These are phyloP conservation scores for Isotomurus palustris DNA, from an alignment of 2,888 invertebrate species.

Conservation along the genomic window DNA sequence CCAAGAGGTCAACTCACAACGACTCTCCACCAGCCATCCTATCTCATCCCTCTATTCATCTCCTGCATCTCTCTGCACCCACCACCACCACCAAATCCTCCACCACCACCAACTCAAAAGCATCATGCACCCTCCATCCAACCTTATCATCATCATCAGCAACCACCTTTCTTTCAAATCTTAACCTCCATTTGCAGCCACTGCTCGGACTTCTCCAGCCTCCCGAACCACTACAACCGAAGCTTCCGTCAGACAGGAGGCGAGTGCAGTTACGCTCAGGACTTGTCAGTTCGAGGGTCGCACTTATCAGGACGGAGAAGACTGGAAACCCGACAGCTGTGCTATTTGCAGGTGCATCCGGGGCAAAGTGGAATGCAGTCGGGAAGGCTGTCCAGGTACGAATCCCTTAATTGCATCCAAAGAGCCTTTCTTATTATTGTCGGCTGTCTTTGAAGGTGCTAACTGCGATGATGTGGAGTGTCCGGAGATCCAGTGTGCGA, in stretches of 20 bases:
- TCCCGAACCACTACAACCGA: not conserved
- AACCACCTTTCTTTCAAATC: no score
- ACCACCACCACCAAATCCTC: not conserved
- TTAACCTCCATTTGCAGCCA: no score
- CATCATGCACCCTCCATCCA: no score
- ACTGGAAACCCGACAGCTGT: constrained; percentile 65
- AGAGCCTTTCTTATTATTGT: not conserved
- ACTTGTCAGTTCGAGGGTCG: constrained; percentile 60
- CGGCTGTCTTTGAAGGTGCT: constrained; percentile 46
- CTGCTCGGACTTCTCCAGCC: no score
- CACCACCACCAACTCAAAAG: no score
- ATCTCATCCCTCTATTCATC: no score
- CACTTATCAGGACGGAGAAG: constrained; percentile 63
- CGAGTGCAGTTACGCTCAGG: constrained; percentile 23
- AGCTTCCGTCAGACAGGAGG: constrained; percentile 9
- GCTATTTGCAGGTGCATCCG: constrained; percentile 66
- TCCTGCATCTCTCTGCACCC: no score
- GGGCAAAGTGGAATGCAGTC: constrained; percentile 59
- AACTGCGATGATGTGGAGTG: constrained; percentile 55
- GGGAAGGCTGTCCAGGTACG: constrained; percentile 47
- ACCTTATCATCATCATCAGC: no score
- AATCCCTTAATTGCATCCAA: not conserved
- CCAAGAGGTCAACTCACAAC: constrained; percentile 30
- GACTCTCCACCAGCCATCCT: no score
- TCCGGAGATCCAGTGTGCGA: constrained; percentile 50